Base-by-base conservation (phyloP, 2,113 vertebrate genomes). In the Malurus melanocephalus region DNA sequence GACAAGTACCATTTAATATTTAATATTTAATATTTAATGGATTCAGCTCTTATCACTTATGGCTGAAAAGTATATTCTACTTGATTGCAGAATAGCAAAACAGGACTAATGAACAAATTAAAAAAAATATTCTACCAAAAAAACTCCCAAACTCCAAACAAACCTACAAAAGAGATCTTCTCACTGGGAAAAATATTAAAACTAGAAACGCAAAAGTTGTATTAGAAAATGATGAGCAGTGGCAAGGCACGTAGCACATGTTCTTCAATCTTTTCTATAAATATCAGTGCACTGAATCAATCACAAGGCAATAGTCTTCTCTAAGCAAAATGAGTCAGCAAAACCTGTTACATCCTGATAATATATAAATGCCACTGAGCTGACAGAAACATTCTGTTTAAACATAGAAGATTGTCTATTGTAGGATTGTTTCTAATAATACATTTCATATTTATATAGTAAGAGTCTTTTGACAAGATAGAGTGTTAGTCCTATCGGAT, bases 71-170 rank as follows among this genome's bases (percentile, higher is more conserved):
- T 11, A 16, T 43, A 24, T 18, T 20, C 9, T 48, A 43, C 11
- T n/a, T 28, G 4, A 12, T 77, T 16, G 5, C 7, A 32, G 32
- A 57, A 62, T 66, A 5, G 11, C 30, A 30, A 72, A 69, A 4
- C 3, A 49, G 13, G 12, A 42, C 32, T 27, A 61, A 73, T n/a
- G 55, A 55, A 69, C 4, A 56, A 27, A 71, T n/a, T n/a, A 32
- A 32, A 22, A n/a, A 81, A 82, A 80, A 21, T 8, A 24, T 33
- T 64, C 7, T 13, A 28, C 3, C 33, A 56, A 51, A 46, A 61
- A 16, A 14, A 17, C 0, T 0, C 28, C 15, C 8, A 30, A 49
- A 43, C 11, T 21, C 9, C 7, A 64, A 40, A 71, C 32, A 56
- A 35, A 51, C 16, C 35, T 72, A 26, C 2, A 22, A 6, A 71